Conservation (phyloP, 2,113 vertebrate species). For the Clarias magur region DNA sequence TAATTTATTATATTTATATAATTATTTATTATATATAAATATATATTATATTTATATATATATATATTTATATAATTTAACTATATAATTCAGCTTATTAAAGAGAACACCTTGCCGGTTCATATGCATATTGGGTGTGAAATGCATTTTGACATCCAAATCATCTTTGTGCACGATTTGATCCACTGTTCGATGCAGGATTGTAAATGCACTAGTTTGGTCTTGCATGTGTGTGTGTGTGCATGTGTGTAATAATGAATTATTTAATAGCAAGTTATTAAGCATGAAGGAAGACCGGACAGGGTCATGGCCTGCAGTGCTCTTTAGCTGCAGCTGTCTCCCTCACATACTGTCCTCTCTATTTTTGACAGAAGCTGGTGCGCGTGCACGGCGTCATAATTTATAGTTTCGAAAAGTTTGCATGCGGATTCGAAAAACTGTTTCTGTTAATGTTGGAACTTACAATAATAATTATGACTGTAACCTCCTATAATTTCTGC, state of each 20-base stretch:
- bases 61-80: too few relatives aligned
- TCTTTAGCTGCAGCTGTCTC: constrained; percentile 9
- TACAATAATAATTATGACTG: not conserved
- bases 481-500: not conserved
- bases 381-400: not conserved
- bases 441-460: not conserved
- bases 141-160: not conserved
- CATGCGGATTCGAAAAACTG: not conserved
- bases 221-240: not conserved
- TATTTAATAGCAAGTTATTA: not conserved
- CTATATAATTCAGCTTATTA: not conserved
- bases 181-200: not conserved
- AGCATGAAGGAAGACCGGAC: not conserved
- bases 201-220: not conserved
- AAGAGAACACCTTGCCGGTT: not conserved
- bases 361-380: not conserved
- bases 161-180: not conserved
- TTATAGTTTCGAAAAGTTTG: not conserved
- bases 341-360: not conserved
- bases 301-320: not conserved
- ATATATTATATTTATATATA: too few relatives aligned
- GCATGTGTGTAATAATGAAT: not conserved
- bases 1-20: too few relatives aligned
- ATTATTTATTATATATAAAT: too few relatives aligned
- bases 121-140: not conserved